A percentile compares a stretch with the other conserved stretches of the same genome.
Evolutionary conservation across 2,113 vertebrate genomes (phyloP).

Genomic region (Hippopotamus amphibius): DNA sequence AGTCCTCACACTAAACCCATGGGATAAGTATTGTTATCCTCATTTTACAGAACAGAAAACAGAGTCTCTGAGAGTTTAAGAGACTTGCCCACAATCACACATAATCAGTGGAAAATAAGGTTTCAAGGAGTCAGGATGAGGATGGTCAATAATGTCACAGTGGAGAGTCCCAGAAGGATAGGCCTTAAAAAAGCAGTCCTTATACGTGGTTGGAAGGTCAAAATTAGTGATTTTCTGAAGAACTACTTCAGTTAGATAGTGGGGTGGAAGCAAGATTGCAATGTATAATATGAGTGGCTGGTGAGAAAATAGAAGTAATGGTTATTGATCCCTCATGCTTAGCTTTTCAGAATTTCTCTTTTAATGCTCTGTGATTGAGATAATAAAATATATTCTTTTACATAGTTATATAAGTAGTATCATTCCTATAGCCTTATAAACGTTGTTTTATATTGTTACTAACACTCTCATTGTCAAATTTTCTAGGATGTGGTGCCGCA

Average conservation of each 20-base stretch:
- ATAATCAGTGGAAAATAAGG: not conserved
- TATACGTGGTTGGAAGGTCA: constrained; percentile 7
- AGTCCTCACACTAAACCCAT: not conserved
- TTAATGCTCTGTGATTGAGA: constrained; percentile 1
- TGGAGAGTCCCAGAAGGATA: not conserved
- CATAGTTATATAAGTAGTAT: not conserved
- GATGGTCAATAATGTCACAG: not conserved
- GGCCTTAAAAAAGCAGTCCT: not conserved
- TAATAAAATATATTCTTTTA: constrained; percentile 31
- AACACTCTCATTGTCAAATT: not conserved
- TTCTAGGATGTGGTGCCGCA: constrained; percentile 84
- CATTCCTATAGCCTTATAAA: constrained; percentile 2
- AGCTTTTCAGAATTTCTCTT: constrained; percentile 31
- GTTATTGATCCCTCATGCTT: not conserved
- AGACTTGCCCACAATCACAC: not conserved
- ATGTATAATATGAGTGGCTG: not conserved
- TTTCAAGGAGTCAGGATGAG: not conserved
- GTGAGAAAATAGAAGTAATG: not conserved
- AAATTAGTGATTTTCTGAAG: constrained; percentile 42
- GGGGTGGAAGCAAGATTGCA: not conserved
- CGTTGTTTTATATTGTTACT: not conserved
- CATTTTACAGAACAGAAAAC: constrained; percentile 9
- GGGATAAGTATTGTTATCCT: not conserved
- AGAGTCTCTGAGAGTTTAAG: constrained; percentile 5
- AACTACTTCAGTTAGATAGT: not conserved